Conservation (phyloP, 2,113 vertebrate species). For the Hippocampus barbouri region DNA sequence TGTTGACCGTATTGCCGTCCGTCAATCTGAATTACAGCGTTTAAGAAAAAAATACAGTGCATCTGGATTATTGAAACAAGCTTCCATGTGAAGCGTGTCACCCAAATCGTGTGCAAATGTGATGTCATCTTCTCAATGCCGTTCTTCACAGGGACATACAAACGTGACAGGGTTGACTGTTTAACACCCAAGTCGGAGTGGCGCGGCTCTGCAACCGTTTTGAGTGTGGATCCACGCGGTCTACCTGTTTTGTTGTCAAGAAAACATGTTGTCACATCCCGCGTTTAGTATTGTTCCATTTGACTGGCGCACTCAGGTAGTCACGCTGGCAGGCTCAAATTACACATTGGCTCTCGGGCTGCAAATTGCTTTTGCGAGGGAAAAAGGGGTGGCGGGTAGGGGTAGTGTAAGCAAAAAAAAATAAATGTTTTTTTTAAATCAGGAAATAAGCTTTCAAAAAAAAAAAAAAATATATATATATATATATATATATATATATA, state of each 20-base stretch:
- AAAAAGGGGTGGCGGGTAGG: conserved; percentile 20
- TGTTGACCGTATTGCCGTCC: no score
- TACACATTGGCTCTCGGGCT: conserved; percentile 41
- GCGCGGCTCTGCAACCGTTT: conserved; percentile 7
- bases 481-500: no score
- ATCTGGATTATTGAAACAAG: neutral
- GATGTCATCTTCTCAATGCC: neutral
- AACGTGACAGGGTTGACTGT: conserved; percentile 4
- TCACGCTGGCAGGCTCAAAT: conserved; percentile 46
- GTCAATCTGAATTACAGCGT: neutral
- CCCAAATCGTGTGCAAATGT: neutral
- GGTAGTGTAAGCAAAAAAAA: neutral
- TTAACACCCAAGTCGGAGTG: neutral
- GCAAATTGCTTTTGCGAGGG: conserved; percentile 35
- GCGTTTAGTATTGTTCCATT: conserved; percentile 25
- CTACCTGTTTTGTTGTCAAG: conserved; percentile 7
- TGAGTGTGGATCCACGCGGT: conserved; percentile 16
- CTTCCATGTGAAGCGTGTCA: neutral
- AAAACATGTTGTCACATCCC: conserved; percentile 11
- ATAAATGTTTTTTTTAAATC: neutral
- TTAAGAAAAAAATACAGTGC: neutral
- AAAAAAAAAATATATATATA: neutral
- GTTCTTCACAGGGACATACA: neutral
- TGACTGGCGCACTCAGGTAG: conserved; percentile 34
- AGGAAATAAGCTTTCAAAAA: conserved; percentile 45